A percentile compares a stretch with the other conserved stretches of the same genome.
Evolutionary conservation across 2,113 vertebrate species (phyloP).

Genomic region (Pseudorectes ferrugineus): DNA sequence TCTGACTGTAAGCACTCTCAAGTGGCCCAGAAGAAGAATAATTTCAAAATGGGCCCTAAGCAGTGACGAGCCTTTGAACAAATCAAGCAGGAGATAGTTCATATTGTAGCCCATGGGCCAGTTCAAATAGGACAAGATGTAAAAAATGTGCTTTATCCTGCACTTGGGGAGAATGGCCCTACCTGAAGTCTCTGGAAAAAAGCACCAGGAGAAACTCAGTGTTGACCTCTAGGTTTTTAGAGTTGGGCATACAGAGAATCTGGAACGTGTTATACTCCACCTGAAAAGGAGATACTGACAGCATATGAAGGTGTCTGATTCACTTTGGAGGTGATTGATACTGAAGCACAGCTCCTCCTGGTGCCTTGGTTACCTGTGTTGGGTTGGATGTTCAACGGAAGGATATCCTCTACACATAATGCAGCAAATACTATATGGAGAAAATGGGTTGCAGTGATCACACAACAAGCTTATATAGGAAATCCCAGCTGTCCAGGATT

Average conservation of each 20-base stretch:
- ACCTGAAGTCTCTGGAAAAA: background rate
- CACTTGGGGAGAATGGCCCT: background rate
- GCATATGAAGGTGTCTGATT: background rate
- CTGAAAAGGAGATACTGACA: background rate
- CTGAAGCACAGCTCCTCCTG: background rate
- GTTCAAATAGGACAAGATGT: background rate
- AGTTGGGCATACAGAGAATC: background rate
- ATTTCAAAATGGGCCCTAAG: background rate
- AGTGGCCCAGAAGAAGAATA: background rate
- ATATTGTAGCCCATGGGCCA: background rate
- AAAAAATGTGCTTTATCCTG: background rate
- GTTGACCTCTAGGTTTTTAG: background rate
- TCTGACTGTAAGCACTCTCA: background rate
- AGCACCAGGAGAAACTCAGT: background rate
- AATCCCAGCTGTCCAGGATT: background rate
- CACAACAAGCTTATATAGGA: background rate
- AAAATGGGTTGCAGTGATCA: background rate
- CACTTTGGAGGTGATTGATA: background rate
- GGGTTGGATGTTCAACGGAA: background rate
- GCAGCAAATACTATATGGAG: background rate
- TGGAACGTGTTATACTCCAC: background rate
- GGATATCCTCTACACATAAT: background rate
- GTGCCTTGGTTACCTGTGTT: background rate
- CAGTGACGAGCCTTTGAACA: background rate
- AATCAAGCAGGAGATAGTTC: background rate